These are phyloP conservation scores for Noturus placidus DNA, from an alignment of 2,113 vertebrate species.

Conservation along the genomic window DNA sequence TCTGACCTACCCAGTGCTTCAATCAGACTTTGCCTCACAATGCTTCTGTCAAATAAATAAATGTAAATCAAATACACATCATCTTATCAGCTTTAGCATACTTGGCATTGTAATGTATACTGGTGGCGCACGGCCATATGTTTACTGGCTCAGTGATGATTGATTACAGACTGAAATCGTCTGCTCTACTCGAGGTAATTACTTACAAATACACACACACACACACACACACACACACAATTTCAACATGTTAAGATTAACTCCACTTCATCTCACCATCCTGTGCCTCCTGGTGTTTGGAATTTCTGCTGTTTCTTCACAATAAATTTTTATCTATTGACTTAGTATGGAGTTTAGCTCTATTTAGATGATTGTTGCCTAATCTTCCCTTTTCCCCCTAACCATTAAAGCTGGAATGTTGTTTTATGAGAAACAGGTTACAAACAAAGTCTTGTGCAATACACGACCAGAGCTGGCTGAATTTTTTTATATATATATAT, in stretches of 20 bases:
- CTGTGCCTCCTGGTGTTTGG: background rate
- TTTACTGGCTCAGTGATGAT: background rate
- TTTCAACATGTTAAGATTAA: background rate
- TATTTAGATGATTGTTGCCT: background rate
- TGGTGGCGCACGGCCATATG: background rate
- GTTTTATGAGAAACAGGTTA: background rate
- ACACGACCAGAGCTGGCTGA: background rate
- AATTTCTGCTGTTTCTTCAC: background rate
- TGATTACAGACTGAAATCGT: background rate
- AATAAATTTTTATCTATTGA: background rate
- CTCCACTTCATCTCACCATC: background rate
- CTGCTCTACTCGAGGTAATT: background rate
- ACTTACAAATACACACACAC: no score
- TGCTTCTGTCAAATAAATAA: background rate
- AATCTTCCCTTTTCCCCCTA: background rate
- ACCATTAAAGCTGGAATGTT: background rate
- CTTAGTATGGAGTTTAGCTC: background rate
- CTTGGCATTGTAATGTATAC: background rate
- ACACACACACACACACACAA: no score
- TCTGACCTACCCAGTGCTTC: background rate
- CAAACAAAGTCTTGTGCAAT: background rate
- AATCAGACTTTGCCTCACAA: background rate
- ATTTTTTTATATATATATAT: background rate
- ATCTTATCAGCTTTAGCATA: background rate
- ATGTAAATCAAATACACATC: background rate